Evolutionary conservation across 2,113 vertebrate genomes (phyloP), one percentile per base, ranked within the genome.

Genomic region (Arothron firmamentum): DNA sequence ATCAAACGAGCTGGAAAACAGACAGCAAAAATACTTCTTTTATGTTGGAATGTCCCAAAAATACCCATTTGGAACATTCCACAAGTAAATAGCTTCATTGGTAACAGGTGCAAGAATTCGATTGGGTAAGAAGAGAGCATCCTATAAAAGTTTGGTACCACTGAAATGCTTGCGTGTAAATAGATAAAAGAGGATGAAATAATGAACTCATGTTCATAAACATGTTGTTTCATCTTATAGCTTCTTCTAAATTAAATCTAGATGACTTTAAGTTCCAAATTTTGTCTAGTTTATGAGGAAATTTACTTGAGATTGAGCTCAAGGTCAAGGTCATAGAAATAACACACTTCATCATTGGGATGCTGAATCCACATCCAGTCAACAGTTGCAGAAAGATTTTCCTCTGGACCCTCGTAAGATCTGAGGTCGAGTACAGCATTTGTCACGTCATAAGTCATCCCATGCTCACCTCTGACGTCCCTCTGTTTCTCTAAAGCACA

Each of bases 391-490:
- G 6, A 38, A 48, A 14, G 25, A 16, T 50, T 50, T 50, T 18
- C 21, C 6, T 48, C 3, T n/a, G 31, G 20, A 13, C 46, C 8
- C 18, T 6, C 18, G 17, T 16, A 16, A 4, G 21, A 18, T 12
- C 28, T 42, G 38, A 64, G 23, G 56, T 18, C 42, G 47, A 21
- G 31, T 61, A 18, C 19, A 58, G 43, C 23, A 34, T 17, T 47
- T 47, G 6, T 64, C 31, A n/a, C 25, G 52, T 59, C 58, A 54
- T 48, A 19, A 51, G 43, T 25, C 47, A 75, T 42, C 23, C 6
- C 17, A 15, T 17, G 5, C 60, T 51, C 15, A 49, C 31, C 42
- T 25, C 15, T 16, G 28, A 20, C 19, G 45, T 45, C 21, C n/a
- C 15, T 52, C n/a, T 45, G 2, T 62, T 56, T 43, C 41, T 50